Base-by-base conservation (phyloP, 2,888 invertebrate species). In the Blastobasis lacticolella region DNA sequence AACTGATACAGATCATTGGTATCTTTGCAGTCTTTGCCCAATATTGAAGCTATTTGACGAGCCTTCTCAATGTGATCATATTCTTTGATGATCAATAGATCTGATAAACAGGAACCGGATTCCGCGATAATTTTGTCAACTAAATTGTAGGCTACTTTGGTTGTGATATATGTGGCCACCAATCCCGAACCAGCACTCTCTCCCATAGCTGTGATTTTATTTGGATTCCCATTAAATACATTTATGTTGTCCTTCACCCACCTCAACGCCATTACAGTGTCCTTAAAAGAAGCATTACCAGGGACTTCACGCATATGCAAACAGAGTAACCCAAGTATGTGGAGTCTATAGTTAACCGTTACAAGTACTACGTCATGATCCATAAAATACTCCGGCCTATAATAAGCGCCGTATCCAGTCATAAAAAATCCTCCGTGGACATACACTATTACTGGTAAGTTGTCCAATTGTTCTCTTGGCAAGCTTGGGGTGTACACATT, bases 401-500 rank as follows among this genome's bases (percentile, higher is more conserved):
- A 85, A 52, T 86, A 87, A 55, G 89, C 81, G 0, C 90, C 90
- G 7, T 87, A 85, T 0, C 91, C 91, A 5, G 88, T 76, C 1
- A 90, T 63, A 57, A 90, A 81, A 49, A 89, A 83, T 0, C 91
- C 90, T 1, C 91, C 91, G 43, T 91, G 91, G 7, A 90, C 75
- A 70, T 89, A 91, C 53, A 91, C 85, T 66, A 91, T 64, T 0
- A 91, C 90, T 0, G 91, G 90, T 9, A 83, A 66, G 43, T 78
- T 76, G 49, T 73, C 58, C 5, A 61, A 53, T 53, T 80, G 75
- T 38, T 80, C 70, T 0, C 40, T 5, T 56, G 81, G 82, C 62
- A 92, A 75, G 53, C 78, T 75, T 41, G 93, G 92, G 0, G 91
- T 90, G 71, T 92, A 92, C 1, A 93, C 89, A 64, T 93, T 93